Percentiles rank a stretch among this genome's conserved stretches.
These are phyloP conservation scores for Petroica traversi DNA, from an alignment of 2,113 vertebrate species.

Conservation along the genomic window DNA sequence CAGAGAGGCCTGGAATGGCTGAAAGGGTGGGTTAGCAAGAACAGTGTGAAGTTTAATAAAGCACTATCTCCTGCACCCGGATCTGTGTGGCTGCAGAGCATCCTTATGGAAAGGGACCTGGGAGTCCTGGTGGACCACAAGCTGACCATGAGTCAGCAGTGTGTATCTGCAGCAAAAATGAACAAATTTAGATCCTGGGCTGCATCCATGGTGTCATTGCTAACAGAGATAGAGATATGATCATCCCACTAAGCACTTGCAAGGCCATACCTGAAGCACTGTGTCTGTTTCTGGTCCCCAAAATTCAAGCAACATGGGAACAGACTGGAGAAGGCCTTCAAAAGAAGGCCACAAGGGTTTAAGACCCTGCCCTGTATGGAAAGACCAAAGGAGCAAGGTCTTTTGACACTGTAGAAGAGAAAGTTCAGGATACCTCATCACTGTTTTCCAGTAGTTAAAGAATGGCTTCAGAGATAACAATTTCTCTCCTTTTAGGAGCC, in stretches of 20 bases:
- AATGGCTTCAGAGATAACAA: background rate
- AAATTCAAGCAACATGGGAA: background rate
- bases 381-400: background rate
- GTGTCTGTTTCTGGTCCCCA: background rate
- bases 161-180: rapidly evolving
- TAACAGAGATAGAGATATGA: background rate
- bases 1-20: background rate
- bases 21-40: background rate
- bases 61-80: background rate
- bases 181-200: background rate
- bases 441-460: background rate
- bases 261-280: background rate
- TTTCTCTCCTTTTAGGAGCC: background rate
- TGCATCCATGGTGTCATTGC: background rate
- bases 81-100: background rate
- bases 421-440: background rate
- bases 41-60: background rate
- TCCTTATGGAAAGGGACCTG: background rate
- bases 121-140: background rate
- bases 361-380: background rate
- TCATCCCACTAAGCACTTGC: background rate
- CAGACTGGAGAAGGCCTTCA: background rate
- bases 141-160: background rate
- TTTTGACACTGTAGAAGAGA: background rate
- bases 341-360: background rate